Percentiles rank a stretch among this genome's conserved stretches.
These are phyloP conservation scores for Etheostoma perlongum DNA, from an alignment of 2,797 vertebrate genomes.

Conservation along the genomic window DNA sequence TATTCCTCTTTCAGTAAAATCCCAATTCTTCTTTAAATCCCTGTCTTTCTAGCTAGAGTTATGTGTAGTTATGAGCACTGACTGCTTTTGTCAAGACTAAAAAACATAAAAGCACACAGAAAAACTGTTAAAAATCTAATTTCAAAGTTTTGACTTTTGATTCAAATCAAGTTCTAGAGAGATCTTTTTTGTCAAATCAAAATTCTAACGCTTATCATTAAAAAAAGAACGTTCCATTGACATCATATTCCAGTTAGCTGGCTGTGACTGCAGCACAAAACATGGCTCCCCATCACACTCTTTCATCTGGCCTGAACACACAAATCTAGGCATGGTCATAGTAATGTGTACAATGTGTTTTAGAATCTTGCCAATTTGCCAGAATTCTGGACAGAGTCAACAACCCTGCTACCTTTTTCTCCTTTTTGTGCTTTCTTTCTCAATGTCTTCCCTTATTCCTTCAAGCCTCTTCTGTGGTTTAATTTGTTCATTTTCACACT, in stretches of 20 bases:
- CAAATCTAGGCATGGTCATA: not conserved
- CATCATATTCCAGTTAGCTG: conserved; percentile 5
- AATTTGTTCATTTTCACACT: conserved; percentile 23
- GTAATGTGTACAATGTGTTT: not conserved
- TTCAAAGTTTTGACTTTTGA: conserved; percentile 9
- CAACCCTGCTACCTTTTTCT: not conserved
- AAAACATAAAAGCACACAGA: not conserved
- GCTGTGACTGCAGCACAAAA: conserved; percentile 6
- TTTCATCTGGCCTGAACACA: conserved; percentile 2
- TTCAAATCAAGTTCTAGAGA: not conserved
- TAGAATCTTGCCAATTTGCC: not conserved
- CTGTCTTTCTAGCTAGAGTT: not conserved
- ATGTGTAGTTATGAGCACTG: not conserved
- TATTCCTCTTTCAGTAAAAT: conserved; percentile 7
- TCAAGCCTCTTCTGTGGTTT: conserved; percentile 33
- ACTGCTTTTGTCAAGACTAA: not conserved
- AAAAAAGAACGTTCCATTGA: not conserved
- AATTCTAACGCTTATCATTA: not conserved
- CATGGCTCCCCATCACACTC: conserved; percentile 15
- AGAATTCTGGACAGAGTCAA: not conserved
- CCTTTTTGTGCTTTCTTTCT: not conserved
- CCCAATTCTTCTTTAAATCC: not conserved
- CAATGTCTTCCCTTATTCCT: not conserved
- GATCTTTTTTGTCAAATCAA: not conserved
- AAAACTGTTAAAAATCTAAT: not conserved